Percentiles rank a stretch among this genome's conserved stretches.
phyloP scores from a whole-genome alignment of 2,797 vertebrate species.

The Rhinoraja longicauda region DNA sequence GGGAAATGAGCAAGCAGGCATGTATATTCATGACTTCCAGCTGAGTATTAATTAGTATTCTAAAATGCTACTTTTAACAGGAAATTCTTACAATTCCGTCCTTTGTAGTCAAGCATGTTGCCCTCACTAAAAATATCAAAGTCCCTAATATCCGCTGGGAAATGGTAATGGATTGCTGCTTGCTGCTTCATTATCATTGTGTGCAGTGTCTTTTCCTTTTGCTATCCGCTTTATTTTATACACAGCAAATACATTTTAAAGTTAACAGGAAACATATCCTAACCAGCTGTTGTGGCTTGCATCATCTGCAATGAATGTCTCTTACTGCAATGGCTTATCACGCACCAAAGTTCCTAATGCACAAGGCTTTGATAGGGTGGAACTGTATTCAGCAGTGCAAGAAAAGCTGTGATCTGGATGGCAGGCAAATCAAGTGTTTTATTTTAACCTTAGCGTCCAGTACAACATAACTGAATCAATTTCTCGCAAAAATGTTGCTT shows the following conservation, averaged over 20 bases:
- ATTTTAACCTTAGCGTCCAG: not conserved
- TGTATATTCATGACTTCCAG: not conserved
- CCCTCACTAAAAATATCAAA: slow-evolving; percentile 31
- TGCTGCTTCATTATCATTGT: slow-evolving; percentile 15
- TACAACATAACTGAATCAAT: not conserved
- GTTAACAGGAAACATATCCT: slow-evolving; percentile 30
- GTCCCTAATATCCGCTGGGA: slow-evolving; percentile 20
- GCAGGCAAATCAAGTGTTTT: not conserved
- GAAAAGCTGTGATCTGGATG: not conserved
- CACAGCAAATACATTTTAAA: not conserved
- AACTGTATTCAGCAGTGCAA: not conserved
- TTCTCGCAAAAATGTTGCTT: not conserved
- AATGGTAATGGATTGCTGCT: slow-evolving; percentile 21
- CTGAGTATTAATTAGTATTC: not conserved
- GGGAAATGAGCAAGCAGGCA: not conserved
- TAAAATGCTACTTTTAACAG: slow-evolving; percentile 35
- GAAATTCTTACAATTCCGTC: slow-evolving; percentile 23
- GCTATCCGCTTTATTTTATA: slow-evolving; percentile 10
- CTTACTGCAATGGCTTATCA: not conserved
- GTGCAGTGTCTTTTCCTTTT: slow-evolving; percentile 18
- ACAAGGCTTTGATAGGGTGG: not conserved
- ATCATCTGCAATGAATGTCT: slow-evolving; percentile 11
- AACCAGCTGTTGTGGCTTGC: slow-evolving; percentile 16
- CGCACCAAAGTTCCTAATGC: not conserved
- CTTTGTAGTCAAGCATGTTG: slow-evolving; percentile 26